Evolutionary conservation across 2,113 vertebrate species (phyloP).

Genomic region (Menidia beryllina): DNA sequence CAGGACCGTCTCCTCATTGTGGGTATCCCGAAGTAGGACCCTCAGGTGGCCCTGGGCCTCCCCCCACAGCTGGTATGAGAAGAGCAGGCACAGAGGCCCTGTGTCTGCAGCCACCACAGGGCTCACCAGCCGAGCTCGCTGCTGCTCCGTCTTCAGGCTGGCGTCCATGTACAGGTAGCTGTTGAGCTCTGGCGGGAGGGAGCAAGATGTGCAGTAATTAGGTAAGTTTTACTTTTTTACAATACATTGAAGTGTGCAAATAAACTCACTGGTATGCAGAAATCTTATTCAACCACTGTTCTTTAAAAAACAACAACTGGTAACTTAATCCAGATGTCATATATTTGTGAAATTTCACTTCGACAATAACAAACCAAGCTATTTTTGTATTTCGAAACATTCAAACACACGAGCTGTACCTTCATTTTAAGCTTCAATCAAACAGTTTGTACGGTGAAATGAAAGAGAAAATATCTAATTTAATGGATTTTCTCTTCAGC

Average conservation of each 20-base stretch:
- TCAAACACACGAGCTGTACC: constrained; percentile 20
- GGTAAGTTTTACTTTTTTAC: neutral
- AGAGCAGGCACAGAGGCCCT: constrained; percentile 91
- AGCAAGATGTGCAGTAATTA: neutral
- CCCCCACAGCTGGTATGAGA: constrained; percentile 90
- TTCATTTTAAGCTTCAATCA: constrained; percentile 51
- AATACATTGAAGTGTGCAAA: neutral
- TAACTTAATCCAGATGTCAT: neutral
- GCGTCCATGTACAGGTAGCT: constrained; percentile 89
- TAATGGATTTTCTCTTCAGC: constrained; percentile 51
- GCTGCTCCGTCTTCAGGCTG: constrained; percentile 84
- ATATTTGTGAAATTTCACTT: neutral
- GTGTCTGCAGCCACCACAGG: constrained; percentile 85
- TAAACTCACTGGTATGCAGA: neutral
- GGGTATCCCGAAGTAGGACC: constrained; percentile 85
- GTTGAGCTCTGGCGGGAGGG: constrained; percentile 82
- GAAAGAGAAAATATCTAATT: constrained; percentile 28
- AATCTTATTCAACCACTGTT: neutral
- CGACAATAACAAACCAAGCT: neutral
- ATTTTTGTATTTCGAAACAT: constrained; percentile 23
- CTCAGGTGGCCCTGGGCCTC: constrained; percentile 87
- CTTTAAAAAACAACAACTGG: too few species aligned
- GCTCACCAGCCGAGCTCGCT: constrained; percentile 89
- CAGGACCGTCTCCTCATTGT: constrained; percentile 87
- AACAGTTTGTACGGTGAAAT: constrained; percentile 32